Base-by-base conservation (phyloP, 2,888 invertebrate species). In the Slavum lentiscoides region DNA sequence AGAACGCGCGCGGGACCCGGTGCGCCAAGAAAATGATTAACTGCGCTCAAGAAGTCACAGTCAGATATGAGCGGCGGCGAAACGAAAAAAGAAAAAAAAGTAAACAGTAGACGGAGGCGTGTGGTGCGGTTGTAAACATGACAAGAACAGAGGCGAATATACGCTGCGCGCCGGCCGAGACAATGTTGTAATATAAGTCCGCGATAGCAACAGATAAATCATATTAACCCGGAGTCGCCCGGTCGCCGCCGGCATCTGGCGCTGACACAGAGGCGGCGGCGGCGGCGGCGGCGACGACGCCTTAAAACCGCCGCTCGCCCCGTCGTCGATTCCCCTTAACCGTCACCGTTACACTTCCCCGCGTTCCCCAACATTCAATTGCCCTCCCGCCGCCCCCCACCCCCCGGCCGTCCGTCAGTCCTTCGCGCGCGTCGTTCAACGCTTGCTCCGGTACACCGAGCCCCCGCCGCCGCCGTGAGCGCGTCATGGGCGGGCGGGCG, bases 121-220 rank as follows among this genome's bases (percentile, higher is more conserved):
- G 70, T 21, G 49, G 64, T 58, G 64, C 55, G 80, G 72, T 72
- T 72, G 80, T 80, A 72, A 80, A 80, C 80, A 80, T 80, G 80
- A 80, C 80, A 80, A 72, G 80, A 80, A 80, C 80, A 80, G 80
- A 80, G 80, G 62, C 77, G 62, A 70, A 70, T 9, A 43, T 9
- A 39, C 39, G 43, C 8, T 43, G 43, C 70, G 69, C 70, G 53
- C 55, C 80, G 64, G 62, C 80, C 80, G 80, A 80, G 80, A 80
- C 80, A 80, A 80, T 39, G 80, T 80, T 39, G 80, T 80, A 80
- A 80, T 80, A 80, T 80, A 80, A 80, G 80, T 80, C 80, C 43
- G 70, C 55, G 80, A 72, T 72, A 80, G 80, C 80, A 72, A 80
- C 80, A 80, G 80, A 80, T 80, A 80, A 80, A 80, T 80, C 80